Base-by-base conservation (phyloP, 1,140 invertebrate species). In the Drosophila pseudoobscura region DNA sequence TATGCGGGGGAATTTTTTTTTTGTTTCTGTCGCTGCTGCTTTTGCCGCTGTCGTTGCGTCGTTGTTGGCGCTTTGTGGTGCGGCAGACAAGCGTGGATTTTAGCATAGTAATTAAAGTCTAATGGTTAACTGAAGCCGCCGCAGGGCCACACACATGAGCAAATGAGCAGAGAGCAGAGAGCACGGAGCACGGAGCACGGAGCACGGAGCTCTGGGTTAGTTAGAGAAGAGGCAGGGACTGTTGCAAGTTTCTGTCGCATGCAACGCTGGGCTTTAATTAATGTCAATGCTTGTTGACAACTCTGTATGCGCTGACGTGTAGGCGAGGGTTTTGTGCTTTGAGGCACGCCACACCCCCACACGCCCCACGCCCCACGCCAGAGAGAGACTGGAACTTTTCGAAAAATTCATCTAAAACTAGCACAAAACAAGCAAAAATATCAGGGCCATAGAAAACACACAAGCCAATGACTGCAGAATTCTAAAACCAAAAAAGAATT, bases 221-320 rank as follows among this genome's bases (percentile, higher is more conserved):
- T 39, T 26, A 26, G 11, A 13, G 35, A 13, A 39, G 35, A 8
- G 31, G 8, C 9, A 35, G 31, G 8, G 31, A 39, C 15, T 9
- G 61, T 58, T 59, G 54, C 61, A 64, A 64, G 54, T 62, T 63
- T 50, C 62, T 63, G 75, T 74, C 47, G 76, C 76, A 85, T 85
- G 80, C 80, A 80, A 80, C 80, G 68, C 46, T 85, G 80, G 60
- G 63, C 77, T 85, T 85, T 85, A 85, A 85, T 85, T 85, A 85
- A 85, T 85, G 80, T 80, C 80, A 85, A 84, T 85, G 80, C 80
- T 85, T 84, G 80, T 84, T 80, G 80, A 84, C 76, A 85, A 77
- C 73, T 80, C 70, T 55, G 50, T 46, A 55, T 57, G 70, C 70
- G 47, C 47, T 47, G 52, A 53, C 31, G 64, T 56, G 59, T 58